Conservation (phyloP, 2,797 vertebrate genomes). For the Enteromius mattozi region DNA sequence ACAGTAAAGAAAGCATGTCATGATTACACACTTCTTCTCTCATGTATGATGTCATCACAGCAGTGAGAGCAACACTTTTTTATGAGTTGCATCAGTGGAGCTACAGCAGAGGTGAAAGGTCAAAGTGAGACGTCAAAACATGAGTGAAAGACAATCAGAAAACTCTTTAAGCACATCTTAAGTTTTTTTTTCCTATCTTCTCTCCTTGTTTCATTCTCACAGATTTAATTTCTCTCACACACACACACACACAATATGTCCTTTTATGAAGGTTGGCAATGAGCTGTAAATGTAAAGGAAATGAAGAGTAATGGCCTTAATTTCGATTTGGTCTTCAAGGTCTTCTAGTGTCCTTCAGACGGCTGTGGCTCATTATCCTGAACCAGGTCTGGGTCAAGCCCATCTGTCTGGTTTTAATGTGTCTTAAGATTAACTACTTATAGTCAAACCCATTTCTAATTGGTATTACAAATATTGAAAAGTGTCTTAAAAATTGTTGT, state of each 20-base stretch:
- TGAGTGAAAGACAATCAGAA: neutral
- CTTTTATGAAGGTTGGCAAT: conserved; percentile 45
- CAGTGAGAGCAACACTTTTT: conserved; percentile 26
- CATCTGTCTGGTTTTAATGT: conserved; percentile 28
- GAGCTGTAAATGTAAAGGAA: conserved; percentile 31
- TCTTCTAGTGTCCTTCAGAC: conserved; percentile 54
- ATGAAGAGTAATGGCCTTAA: conserved; percentile 59
- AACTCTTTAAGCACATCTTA: neutral
- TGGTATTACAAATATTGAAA: conserved; percentile 29
- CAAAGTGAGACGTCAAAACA: neutral
- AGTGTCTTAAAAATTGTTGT: conserved; percentile 6
- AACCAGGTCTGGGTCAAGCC: conserved; percentile 28
- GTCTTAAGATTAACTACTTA: conserved; percentile 31
- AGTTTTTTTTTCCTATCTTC: neutral
- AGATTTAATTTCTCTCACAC: conserved; percentile 6
- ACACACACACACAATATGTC: conserved; percentile 38
- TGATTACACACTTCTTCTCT: conserved; percentile 25
- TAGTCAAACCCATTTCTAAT: conserved; percentile 26
- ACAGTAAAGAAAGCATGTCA: conserved; percentile 39
- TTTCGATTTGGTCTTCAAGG: conserved; percentile 52
- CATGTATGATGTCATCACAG: conserved; percentile 16
- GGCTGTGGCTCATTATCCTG: conserved; percentile 38
- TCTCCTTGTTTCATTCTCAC: conserved; percentile 9
- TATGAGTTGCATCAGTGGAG: conserved; percentile 1
- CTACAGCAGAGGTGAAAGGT: conserved; percentile 36